Evolutionary conservation across 2,888 invertebrate species (phyloP).

Genomic region (Ormyrus pomaceus): DNA sequence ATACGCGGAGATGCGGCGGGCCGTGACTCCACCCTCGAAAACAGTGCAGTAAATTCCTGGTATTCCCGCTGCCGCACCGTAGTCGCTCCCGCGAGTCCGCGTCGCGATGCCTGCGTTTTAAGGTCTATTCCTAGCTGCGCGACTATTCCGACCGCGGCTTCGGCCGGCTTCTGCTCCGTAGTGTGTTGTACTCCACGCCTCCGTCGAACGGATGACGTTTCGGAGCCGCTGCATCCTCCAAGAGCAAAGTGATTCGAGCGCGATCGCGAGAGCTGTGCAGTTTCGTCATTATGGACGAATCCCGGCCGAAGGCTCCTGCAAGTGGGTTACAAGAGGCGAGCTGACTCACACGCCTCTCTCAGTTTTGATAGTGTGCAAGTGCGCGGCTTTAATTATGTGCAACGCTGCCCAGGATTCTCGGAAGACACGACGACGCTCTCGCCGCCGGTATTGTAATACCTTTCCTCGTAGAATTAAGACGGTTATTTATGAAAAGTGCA

Average conservation of each 20-base stretch:
- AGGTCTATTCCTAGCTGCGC: conserved; percentile 66
- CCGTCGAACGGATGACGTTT: neutral
- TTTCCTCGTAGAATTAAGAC: no score
- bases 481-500: no score
- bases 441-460: no score
- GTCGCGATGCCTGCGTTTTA: conserved; percentile 58
- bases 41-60: conserved; percentile 51
- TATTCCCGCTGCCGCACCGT: conserved; percentile 56
- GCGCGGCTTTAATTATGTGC: no score
- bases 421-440: conserved; percentile 43
- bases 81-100: conserved; percentile 31
- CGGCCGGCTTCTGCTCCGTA: conserved; percentile 49
- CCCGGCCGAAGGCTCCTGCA: no score
- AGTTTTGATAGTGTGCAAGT: no score
- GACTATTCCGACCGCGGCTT: conserved; percentile 63
- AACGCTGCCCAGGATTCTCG: no score
- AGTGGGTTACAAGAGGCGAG: no score
- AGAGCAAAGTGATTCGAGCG: conserved; percentile 42
- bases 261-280: conserved; percentile 37
- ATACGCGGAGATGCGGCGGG: neutral
- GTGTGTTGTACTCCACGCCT: conserved; percentile 9
- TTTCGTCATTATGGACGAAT: neutral
- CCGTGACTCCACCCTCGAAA: conserved; percentile 36
- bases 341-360: no score
- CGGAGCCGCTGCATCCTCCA: conserved; percentile 48